phyloP scores from a whole-genome alignment of 2,797 vertebrate genomes.

The Manis crassicaudata region DNA sequence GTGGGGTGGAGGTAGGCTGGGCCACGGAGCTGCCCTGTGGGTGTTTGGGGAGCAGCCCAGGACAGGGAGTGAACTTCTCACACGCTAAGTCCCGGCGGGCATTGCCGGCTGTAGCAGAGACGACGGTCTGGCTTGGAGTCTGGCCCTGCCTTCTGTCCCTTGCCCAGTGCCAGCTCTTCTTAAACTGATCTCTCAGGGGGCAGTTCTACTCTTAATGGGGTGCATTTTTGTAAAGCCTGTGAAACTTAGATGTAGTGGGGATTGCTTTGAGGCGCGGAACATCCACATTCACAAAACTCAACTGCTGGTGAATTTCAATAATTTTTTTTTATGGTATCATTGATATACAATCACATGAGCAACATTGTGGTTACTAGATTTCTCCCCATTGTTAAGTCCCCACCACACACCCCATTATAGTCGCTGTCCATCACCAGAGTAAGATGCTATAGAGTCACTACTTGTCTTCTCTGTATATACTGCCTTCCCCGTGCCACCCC shows the following conservation, averaged over 20 bases:
- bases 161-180: background rate
- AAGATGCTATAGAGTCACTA: too few relatives aligned
- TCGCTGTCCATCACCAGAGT: too few relatives aligned
- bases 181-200: background rate
- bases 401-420: too few relatives aligned
- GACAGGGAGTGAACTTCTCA: background rate
- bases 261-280: background rate
- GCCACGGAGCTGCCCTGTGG: accelerated
- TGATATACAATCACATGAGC: too few relatives aligned
- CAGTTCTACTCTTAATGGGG: background rate
- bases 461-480: too few relatives aligned
- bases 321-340: background rate
- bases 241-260: background rate
- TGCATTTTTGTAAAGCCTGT: background rate
- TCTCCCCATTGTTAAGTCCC: too few relatives aligned
- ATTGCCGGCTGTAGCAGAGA: background rate
- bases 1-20: background rate
- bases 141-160: background rate
- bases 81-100: background rate
- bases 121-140: background rate
- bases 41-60: background rate
- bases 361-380: too few relatives aligned
- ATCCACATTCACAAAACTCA: background rate
- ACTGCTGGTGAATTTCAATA: background rate
- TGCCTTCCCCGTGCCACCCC: too few relatives aligned